Evolutionary conservation across 2,797 vertebrate species (phyloP), one percentile per base, ranked within the genome.

Genomic region (Echiichthys vipera): DNA sequence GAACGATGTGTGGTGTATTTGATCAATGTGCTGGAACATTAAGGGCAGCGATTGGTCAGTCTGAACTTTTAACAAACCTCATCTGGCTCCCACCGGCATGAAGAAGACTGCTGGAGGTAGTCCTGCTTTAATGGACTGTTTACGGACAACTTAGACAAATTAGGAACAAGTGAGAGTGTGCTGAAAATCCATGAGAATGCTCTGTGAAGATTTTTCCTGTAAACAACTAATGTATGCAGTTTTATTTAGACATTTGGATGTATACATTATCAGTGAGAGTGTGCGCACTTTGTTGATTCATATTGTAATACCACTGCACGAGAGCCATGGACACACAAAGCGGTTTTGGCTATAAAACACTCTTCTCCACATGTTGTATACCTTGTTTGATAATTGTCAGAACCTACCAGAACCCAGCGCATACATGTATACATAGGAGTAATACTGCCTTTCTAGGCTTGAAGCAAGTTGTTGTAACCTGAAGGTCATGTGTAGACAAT

Each of bases 221-320:
- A 29, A 69, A 80, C 27, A 84, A 85, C 55, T 66, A 50, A 62
- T 81, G 85, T 74, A 85, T 90, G 89, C 87, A 87, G 89, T 91
- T 90, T 83, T 80, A 81, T 85, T 80, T 81, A 83, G 89, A 92
- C 89, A 86, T 80, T 77, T 84, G 87, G 89, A 91, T 91, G 91
- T 92, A 87, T 49, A 88, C 77, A 74, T 88, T 51, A 80, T 74
- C 62, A 82, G 62, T 77, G 81, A 84, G 81, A 24, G 87, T 89
- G 83, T 78, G 81, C 78, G 81, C 81, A 79, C 74, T 89, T 84
- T 85, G 84, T 88, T 71, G 55, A 78, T 71, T 73, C 69, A 67
- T 77, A 74, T 67, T 87, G 77, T 86, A 82, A 81, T 54, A 53
- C 73, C 80, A 74, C 72, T 84, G 83, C 84, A 80, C 20, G 29